phyloP scores from a whole-genome alignment of 2,888 invertebrate genomes.

The Baronia brevicornis region DNA sequence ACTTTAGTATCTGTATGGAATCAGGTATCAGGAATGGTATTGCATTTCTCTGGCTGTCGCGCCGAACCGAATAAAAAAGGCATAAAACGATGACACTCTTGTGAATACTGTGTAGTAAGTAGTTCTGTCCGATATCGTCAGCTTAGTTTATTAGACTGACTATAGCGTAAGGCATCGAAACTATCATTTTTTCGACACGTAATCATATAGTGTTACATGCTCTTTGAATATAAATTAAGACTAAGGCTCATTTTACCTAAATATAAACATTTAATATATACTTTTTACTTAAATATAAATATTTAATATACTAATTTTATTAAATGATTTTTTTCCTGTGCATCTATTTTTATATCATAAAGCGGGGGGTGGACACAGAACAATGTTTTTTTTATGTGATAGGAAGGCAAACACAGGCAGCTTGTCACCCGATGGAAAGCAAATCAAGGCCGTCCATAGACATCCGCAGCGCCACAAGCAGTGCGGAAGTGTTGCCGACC shows the following conservation, averaged over 20 bases:
- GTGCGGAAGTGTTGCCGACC: no score
- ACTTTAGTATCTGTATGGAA: slow-evolving; percentile 50
- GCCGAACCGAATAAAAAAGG: slow-evolving; percentile 68
- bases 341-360: no score
- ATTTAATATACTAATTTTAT: no score
- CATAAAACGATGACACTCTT: slow-evolving; percentile 68
- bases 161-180: slow-evolving; percentile 50
- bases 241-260: slow-evolving; percentile 32
- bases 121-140: slow-evolving; percentile 55
- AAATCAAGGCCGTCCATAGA: no score
- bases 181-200: slow-evolving; percentile 62
- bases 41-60: slow-evolving; percentile 63
- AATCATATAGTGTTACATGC: slow-evolving; percentile 61
- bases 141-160: slow-evolving; percentile 57
- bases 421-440: no score
- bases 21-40: slow-evolving; percentile 60
- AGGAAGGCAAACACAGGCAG: no score
- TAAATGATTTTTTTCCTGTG: no score
- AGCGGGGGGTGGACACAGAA: no score
- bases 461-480: no score
- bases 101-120: slow-evolving; percentile 60
- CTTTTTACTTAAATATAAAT: no score
- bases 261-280: no score
- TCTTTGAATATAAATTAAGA: slow-evolving; percentile 58
- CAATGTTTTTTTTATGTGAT: no score